phyloP scores from a whole-genome alignment of 2,888 invertebrate genomes.

The Pristionchus entomophagus region DNA sequence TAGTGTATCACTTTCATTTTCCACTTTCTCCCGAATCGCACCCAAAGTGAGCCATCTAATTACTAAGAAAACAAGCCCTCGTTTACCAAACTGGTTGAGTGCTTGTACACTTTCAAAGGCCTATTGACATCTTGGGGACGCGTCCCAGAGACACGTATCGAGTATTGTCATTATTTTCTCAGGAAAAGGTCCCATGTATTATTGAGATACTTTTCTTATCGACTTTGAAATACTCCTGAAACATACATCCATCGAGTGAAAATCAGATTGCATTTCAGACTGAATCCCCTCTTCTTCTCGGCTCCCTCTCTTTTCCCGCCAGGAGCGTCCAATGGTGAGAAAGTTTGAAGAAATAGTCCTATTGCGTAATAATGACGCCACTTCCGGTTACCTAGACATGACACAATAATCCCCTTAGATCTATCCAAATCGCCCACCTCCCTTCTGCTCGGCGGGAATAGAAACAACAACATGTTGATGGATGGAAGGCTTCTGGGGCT shows the following conservation, averaged over 20 bases:
- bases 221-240: not conserved
- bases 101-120: too few relatives aligned
- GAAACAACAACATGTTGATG: not conserved
- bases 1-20: too few relatives aligned
- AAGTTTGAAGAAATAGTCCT: not conserved
- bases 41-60: too few relatives aligned
- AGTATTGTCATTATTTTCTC: too few relatives aligned
- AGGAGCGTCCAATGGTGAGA: not conserved
- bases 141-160: too few relatives aligned
- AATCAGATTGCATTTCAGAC: not conserved
- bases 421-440: constrained; percentile 5
- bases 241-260: not conserved
- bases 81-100: too few relatives aligned
- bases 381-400: not conserved
- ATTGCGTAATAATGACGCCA: too few relatives aligned
- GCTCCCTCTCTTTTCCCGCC: not conserved
- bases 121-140: too few relatives aligned
- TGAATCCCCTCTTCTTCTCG: constrained; percentile 26
- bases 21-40: too few relatives aligned
- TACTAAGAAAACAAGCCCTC: too few relatives aligned
- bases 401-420: not conserved
- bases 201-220: too few relatives aligned
- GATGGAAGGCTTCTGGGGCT: not conserved
- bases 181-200: too few relatives aligned
- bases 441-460: not conserved